A percentile compares a stretch with the other conserved stretches of the same genome.
These are phyloP conservation scores for Steromphala cineraria DNA, from an alignment of 2,888 invertebrate species.

Conservation along the genomic window DNA sequence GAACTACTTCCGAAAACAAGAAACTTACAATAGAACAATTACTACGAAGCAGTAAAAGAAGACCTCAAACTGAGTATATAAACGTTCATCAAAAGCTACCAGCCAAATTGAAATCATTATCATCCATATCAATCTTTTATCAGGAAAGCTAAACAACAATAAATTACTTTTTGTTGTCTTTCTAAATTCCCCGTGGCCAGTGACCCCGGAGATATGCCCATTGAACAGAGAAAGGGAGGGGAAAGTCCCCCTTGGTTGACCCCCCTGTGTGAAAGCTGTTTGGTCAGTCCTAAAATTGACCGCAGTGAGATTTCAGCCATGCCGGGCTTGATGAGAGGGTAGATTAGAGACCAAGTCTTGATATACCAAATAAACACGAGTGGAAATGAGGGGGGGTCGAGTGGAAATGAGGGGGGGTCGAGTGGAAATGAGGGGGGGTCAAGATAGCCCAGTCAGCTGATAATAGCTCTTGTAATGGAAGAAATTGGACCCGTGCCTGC, in stretches of 20 bases:
- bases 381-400: neutral
- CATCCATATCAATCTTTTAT: neutral
- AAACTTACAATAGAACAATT: too few relatives aligned
- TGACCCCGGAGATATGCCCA: neutral
- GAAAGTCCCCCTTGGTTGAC: neutral
- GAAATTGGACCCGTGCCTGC: too few relatives aligned
- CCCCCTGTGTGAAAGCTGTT: neutral
- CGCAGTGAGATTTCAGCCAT: neutral
- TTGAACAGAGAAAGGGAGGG: neutral
- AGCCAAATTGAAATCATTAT: neutral
- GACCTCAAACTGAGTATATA: too few relatives aligned
- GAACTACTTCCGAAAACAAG: too few relatives aligned
- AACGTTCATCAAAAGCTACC: too few relatives aligned
- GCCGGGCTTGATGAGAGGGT: neutral
- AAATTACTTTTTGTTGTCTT: constrained; percentile 10
- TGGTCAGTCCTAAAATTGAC: neutral
- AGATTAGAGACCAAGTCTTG: neutral
- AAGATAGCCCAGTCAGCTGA: too few relatives aligned
- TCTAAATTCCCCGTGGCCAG: neutral
- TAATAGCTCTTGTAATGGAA: too few relatives aligned
- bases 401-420: neutral
- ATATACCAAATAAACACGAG: neutral
- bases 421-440: neutral
- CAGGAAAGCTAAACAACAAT: neutral
- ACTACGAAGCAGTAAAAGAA: too few relatives aligned